These are phyloP conservation scores for Syritta pipiens DNA, from an alignment of 2,888 invertebrate species.

Conservation along the genomic window DNA sequence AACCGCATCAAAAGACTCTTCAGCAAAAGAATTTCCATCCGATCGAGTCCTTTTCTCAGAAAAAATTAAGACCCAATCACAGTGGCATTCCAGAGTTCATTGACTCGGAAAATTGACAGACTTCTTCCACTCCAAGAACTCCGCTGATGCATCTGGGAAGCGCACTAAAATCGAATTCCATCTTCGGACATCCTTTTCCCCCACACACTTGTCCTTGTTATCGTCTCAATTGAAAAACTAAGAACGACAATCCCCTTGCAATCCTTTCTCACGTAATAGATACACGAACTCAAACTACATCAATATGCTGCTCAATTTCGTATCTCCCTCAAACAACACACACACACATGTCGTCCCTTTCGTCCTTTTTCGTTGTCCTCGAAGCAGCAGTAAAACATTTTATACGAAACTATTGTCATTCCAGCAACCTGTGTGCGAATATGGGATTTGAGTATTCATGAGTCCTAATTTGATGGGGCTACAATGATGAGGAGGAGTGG, in stretches of 20 bases:
- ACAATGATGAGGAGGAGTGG: conserved; percentile 20
- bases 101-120: conserved; percentile 10
- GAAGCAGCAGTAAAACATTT: conserved; percentile 23
- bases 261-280: neutral
- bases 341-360: neutral
- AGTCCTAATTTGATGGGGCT: conserved; percentile 51
- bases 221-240: too few species aligned
- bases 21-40: too few species aligned
- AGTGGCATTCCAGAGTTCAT: conserved; percentile 5
- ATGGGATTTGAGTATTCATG: conserved; percentile 41
- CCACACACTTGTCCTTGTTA: too few species aligned
- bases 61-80: neutral
- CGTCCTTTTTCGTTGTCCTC: neutral
- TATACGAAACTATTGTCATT: conserved; percentile 38
- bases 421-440: conserved; percentile 20
- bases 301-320: conserved; percentile 3
- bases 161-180: conserved; percentile 9
- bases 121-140: neutral
- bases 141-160: too few species aligned
- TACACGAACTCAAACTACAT: neutral
- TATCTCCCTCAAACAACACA: neutral
- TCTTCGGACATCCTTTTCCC: neutral
- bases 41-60: neutral
- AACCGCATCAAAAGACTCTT: too few species aligned
- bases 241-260: neutral